phyloP scores from a whole-genome alignment of 2,113 vertebrate species.

The Caloenas nicobarica region DNA sequence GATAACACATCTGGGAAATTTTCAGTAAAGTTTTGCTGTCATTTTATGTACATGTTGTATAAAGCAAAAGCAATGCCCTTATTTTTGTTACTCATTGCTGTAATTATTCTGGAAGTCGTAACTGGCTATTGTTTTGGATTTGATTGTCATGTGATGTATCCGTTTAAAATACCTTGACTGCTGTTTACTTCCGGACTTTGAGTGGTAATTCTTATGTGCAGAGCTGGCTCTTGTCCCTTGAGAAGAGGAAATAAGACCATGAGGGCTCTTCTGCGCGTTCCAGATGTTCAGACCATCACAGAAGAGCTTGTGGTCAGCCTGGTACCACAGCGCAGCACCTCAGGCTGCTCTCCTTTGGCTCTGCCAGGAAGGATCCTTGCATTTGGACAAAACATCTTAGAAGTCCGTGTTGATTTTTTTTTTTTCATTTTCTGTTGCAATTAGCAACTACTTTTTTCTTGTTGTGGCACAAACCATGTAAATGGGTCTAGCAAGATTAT shows the following conservation, averaged over 20 bases:
- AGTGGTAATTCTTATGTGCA: background rate
- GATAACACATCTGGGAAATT: background rate
- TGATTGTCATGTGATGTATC: background rate
- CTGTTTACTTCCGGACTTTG: constrained; percentile 1
- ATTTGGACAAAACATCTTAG: background rate
- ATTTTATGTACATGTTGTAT: fast-evolving
- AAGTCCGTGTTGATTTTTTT: background rate
- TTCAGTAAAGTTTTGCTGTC: background rate
- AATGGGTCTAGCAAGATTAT: background rate
- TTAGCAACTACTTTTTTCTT: background rate
- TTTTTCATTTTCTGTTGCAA: background rate
- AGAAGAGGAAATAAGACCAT: constrained; percentile 6
- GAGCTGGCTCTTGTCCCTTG: background rate
- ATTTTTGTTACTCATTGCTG: background rate
- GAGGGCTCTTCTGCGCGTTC: background rate
- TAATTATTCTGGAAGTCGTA: background rate
- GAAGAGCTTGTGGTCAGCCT: background rate
- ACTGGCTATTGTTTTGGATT: background rate
- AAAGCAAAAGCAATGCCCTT: background rate
- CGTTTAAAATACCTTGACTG: background rate
- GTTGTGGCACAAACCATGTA: background rate
- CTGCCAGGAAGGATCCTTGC: background rate
- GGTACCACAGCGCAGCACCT: background rate
- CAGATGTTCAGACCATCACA: background rate
- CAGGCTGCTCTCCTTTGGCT: background rate